A percentile compares a stretch with the other conserved stretches of the same genome.
phyloP scores from a whole-genome alignment of 2,797 vertebrate species.

The Psittacula echo region DNA sequence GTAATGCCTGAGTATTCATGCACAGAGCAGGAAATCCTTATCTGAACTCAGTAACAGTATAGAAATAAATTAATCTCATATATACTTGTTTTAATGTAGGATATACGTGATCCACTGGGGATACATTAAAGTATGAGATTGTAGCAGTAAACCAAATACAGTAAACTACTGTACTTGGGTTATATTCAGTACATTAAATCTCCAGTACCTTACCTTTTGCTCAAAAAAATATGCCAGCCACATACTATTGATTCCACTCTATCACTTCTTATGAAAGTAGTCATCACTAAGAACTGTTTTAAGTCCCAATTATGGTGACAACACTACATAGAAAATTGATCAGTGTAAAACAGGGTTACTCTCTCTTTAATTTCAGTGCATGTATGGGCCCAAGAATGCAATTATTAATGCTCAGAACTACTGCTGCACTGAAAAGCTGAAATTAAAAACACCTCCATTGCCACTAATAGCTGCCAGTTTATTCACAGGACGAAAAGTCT shows the following conservation, averaged over 20 bases:
- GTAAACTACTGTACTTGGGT: not conserved
- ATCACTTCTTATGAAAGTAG: not conserved
- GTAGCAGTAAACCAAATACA: not conserved
- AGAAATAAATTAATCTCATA: not conserved
- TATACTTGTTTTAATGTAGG: not conserved
- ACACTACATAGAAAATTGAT: not conserved
- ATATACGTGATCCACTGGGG: not conserved
- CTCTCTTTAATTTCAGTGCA: not conserved
- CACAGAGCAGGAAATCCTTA: slow-evolving; percentile 6
- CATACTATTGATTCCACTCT: not conserved
- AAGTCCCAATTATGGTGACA: not conserved
- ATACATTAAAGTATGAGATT: not conserved
- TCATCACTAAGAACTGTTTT: not conserved
- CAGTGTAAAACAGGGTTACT: not conserved
- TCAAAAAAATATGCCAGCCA: not conserved
- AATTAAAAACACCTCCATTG: slow-evolving; percentile 38
- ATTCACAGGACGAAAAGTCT: slow-evolving; percentile 23
- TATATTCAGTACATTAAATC: not conserved
- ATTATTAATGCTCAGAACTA: not conserved
- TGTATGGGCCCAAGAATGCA: not conserved
- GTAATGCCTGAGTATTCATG: not conserved
- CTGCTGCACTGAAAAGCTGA: not conserved
- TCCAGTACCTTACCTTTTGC: not conserved
- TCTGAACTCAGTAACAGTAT: not conserved
- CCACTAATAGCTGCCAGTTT: slow-evolving; percentile 34